Evolutionary conservation across 2,797 vertebrate species (phyloP).

Genomic region (Squalus acanthias): DNA sequence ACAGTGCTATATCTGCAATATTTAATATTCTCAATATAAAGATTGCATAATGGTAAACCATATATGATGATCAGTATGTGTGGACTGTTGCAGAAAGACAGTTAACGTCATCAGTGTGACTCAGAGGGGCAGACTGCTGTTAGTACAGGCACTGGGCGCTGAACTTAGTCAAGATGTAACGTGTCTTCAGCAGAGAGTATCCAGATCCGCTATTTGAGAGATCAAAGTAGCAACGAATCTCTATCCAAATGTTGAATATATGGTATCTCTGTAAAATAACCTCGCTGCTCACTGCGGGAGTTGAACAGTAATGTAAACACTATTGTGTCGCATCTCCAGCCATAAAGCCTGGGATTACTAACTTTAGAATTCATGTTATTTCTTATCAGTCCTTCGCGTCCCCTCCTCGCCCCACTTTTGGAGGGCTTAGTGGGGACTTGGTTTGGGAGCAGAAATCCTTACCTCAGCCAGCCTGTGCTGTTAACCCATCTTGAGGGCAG

Average conservation of each 20-base stretch:
- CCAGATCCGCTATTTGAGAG: background rate
- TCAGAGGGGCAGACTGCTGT: background rate
- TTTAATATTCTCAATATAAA: constrained; percentile 19
- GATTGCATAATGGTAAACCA: background rate
- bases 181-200: background rate
- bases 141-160: background rate
- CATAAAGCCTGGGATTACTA: background rate
- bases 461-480: background rate
- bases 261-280: background rate
- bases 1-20: background rate
- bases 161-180: background rate
- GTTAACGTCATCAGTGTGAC: background rate
- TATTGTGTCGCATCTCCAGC: background rate
- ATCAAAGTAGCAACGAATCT: background rate
- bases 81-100: background rate
- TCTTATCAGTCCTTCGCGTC: background rate
- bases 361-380: background rate
- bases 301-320: background rate
- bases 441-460: background rate
- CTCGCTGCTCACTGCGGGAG: background rate
- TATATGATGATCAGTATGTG: background rate
- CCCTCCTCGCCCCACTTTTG: background rate
- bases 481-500: background rate
- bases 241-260: background rate
- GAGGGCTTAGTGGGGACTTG: background rate